Base-by-base conservation (phyloP, 2,888 invertebrate genomes). In the Trichopoda pennipes region DNA sequence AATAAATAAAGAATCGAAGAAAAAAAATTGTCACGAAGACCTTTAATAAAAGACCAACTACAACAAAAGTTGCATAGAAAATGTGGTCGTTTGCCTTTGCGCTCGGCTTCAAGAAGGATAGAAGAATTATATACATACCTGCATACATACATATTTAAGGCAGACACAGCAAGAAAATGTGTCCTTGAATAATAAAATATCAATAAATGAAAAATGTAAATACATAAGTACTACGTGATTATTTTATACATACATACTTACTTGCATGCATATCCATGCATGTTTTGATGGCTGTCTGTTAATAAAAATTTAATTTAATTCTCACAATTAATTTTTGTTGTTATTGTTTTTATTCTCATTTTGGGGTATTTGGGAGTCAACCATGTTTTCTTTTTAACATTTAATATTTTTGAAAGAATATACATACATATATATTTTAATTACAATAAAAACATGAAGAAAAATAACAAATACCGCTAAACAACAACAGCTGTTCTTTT, bases 401-500 rank as follows among this genome's bases (percentile, higher is more conserved):
- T 53, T 61, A 2, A 23, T 47, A 42, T 68, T 47, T 68, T 68
- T 9, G 19, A 28, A 47, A 47, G 63, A n/a, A n/a, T n/a, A n/a
- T n/a, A n/a, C n/a, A n/a, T n/a, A n/a, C n/a, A n/a, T n/a, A n/a
- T n/a, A n/a, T 3, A 64, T 56, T 58, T 51, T 10, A 38, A 17
- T 68, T 55, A 70, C 47, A 70, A 64, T n/a, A 68, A 61, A 74
- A 61, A 56, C 53, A 61, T 73, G 14, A 61, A 75, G 64, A 75
- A 82, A 80, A 79, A 75, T 64, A 78, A 75, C 58, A 82, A 78
- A 79, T 72, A 66, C 74, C 74, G 81, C 81, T 82, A 82, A 78
- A 66, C 66, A 72, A 80, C 70, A 82, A 82, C 82, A 82, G 82
- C 82, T 82, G 82, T 82, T 80, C 68, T 61, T 80, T 74, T 49